Evolutionary conservation across 1,140 invertebrate genomes (phyloP), one percentile per base, ranked within the genome.

Genomic region (Akabosia matsudoensis): DNA sequence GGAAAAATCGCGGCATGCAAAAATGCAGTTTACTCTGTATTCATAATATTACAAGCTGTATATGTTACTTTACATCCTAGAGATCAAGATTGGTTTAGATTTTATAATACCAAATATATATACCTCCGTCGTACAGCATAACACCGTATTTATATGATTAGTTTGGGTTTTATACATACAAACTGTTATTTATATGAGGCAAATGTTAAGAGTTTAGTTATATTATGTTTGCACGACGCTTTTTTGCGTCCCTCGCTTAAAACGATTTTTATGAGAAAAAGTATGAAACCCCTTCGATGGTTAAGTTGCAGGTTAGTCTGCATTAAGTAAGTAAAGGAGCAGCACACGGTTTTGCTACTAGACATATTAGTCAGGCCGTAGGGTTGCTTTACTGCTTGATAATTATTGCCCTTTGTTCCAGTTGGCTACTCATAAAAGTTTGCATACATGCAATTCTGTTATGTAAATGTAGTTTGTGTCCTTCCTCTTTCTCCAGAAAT

Each of bases 301-400:
- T n/a, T n/a, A n/a, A n/a, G n/a, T 45, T 45, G 37, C 37, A 45
- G 37, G 37, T 56, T 56, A 56, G 54, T 56, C 54, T 56, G 54
- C 54, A 56, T 10, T 56, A 56, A 56, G 54, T 56, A 56, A 7
- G 54, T 56, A 4, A 56, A 56, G 54, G 10, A 56, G 54, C 54
- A 56, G 54, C 54, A 56, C 54, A 56, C 54, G 54, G 54, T 56
- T 56, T n/a, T 56, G 7, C 54, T 22, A 56, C 24, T 13, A 10
- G 7, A 45, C n/a, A n/a, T n/a, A n/a, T n/a, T 3, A 13, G 7
- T 13, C 24, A 56, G 54, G 24, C 54, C 54, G 54, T 56, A 13
- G 24, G n/a, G 54, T n/a, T n/a, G n/a, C n/a, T n/a, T n/a, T n/a
- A 22, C 54, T 56, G 54, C 54, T 22, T 10, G 24, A n/a, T n/a